Percentiles rank a stretch among this genome's conserved stretches.
phyloP scores from a whole-genome alignment of 2,797 vertebrate genomes.

The Rhinoraja longicauda region DNA sequence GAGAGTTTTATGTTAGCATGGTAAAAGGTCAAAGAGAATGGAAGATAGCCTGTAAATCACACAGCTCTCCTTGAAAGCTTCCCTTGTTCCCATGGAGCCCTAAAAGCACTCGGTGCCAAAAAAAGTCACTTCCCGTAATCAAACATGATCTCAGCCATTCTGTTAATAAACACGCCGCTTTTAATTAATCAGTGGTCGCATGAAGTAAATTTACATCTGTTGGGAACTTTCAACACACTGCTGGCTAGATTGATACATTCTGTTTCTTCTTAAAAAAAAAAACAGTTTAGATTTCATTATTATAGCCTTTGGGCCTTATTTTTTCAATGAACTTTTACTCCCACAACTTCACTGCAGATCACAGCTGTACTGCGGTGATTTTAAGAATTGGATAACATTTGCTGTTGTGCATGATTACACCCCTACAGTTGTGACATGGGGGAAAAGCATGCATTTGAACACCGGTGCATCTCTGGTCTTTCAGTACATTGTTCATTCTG shows the following conservation, averaged over 20 bases:
- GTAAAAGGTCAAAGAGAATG: slow-evolving; percentile 23
- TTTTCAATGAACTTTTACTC: not conserved
- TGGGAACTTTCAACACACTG: not conserved
- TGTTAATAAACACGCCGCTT: slow-evolving; percentile 19
- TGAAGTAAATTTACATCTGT: slow-evolving; percentile 10
- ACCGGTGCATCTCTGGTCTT: not conserved
- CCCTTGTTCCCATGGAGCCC: slow-evolving; percentile 25
- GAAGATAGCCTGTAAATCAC: slow-evolving; percentile 37
- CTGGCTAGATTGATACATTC: not conserved
- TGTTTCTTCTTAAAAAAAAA: not conserved
- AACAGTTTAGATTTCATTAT: not conserved
- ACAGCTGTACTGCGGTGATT: not conserved
- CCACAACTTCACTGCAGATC: not conserved
- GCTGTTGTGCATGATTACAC: not conserved
- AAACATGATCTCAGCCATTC: slow-evolving; percentile 29
- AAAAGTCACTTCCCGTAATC: slow-evolving; percentile 24
- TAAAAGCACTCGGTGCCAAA: slow-evolving; percentile 28
- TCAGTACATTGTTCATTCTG: not conserved
- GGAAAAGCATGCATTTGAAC: not conserved
- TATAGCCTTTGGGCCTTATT: not conserved
- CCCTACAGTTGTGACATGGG: not conserved
- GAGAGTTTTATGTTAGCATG: slow-evolving; percentile 19
- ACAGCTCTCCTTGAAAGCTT: slow-evolving; percentile 20
- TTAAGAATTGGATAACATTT: not conserved
- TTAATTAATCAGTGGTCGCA: slow-evolving; percentile 17